Conservation (phyloP, 2,113 vertebrate genomes). For the Dicerorhinus sumatrensis region DNA sequence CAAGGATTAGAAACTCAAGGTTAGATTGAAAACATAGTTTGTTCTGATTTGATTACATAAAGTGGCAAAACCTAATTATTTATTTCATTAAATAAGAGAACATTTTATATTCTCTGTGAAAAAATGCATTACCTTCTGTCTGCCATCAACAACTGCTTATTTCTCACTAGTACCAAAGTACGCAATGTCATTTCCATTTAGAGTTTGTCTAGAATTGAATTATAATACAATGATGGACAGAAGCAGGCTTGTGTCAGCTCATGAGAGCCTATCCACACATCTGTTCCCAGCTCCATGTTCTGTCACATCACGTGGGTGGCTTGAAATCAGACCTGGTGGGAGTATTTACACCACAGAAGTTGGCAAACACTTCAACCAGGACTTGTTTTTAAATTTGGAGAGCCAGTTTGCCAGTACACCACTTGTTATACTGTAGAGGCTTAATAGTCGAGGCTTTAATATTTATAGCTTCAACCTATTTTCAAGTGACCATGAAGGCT, state of each 20-base stretch:
- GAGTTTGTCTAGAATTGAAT: not conserved
- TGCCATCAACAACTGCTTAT: not conserved
- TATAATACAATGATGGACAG: not conserved
- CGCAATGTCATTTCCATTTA: not conserved
- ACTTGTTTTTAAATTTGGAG: not conserved
- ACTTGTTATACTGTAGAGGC: not conserved
- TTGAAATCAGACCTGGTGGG: not conserved
- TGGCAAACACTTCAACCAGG: not conserved
- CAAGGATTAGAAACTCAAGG: not conserved
- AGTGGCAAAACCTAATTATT: not conserved
- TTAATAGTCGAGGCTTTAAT: not conserved
- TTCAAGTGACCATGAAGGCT: not conserved
- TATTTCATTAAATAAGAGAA: constrained; percentile 21
- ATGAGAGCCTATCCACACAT: too few species aligned
- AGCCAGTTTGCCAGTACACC: not conserved
- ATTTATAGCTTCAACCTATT: not conserved
- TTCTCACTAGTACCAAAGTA: not conserved
- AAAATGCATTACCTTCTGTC: not conserved
- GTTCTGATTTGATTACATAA: constrained; percentile 51
- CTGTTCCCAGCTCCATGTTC: not conserved
- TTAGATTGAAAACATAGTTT: constrained; percentile 17
- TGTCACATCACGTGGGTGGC: not conserved
- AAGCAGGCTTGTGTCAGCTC: not conserved
- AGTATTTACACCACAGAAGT: not conserved
- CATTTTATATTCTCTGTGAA: constrained; percentile 24